phyloP scores from a whole-genome alignment of 2,113 vertebrate genomes.

The Muscicapa adusta region DNA sequence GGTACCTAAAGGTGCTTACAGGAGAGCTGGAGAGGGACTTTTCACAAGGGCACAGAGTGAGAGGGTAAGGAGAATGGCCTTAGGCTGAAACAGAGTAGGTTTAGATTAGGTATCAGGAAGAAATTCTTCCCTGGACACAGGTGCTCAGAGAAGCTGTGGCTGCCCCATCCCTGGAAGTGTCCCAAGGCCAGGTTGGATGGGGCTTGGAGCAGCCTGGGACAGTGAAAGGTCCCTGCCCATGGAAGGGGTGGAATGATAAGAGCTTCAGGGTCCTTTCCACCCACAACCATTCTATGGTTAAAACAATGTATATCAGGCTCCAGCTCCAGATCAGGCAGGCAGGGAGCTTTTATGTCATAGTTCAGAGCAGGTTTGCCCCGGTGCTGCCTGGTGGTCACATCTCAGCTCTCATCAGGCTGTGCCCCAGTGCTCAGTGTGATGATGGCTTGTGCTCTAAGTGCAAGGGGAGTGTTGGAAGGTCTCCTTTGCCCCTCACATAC shows the following conservation, averaged over 20 bases:
- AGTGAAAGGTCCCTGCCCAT: not conserved
- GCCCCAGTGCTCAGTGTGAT: not conserved
- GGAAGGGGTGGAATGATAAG: not conserved
- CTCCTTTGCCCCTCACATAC: not conserved
- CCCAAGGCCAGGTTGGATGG: accelerated
- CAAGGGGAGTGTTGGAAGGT: not conserved
- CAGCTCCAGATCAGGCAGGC: not conserved
- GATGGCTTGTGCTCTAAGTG: not conserved
- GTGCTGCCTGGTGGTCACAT: not conserved
- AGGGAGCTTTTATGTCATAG: not conserved
- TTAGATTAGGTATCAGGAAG: not conserved
- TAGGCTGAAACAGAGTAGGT: not conserved
- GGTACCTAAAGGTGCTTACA: not conserved
- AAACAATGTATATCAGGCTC: not conserved
- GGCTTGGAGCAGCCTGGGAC: accelerated
- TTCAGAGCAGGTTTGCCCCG: not conserved
- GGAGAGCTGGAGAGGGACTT: not conserved
- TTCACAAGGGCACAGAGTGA: not conserved
- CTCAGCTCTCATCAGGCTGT: not conserved
- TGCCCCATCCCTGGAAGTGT: not conserved
- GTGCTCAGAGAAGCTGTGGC: not conserved
- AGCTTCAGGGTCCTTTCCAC: not conserved
- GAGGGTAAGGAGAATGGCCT: not conserved
- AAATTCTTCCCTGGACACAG: not conserved
- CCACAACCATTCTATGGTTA: not conserved